A percentile compares a stretch with the other conserved stretches of the same genome.
Evolutionary conservation across 1,140 invertebrate species (phyloP).

Genomic region (Zeugodacus cucurbitae): DNA sequence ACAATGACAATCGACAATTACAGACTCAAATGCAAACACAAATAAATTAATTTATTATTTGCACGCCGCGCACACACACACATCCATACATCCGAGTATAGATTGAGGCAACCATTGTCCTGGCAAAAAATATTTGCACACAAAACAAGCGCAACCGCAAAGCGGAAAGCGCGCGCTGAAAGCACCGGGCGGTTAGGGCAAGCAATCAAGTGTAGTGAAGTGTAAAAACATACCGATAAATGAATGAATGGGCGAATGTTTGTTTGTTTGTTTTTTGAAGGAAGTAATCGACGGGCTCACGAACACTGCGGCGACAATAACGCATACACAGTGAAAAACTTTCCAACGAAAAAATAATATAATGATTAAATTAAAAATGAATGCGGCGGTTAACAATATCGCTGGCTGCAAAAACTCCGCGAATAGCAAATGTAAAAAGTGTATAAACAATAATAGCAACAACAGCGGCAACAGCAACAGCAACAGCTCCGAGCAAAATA

Average conservation of each 20-base stretch:
- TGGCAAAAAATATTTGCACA: not conserved
- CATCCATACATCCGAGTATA: not conserved
- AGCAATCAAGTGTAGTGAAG: not conserved
- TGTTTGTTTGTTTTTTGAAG: not conserved
- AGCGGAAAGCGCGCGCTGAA: not conserved
- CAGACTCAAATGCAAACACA: slow-evolving; percentile 30
- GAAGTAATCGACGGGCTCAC: not conserved
- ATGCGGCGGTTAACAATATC: slow-evolving; percentile 41
- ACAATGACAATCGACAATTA: not conserved
- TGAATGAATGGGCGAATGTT: not conserved
- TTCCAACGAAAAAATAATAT: slow-evolving; percentile 24
- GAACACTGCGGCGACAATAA: not conserved
- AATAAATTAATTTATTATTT: slow-evolving; percentile 38
- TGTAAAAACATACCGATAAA: not conserved
- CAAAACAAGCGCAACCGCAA: not conserved
- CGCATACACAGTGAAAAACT: not conserved
- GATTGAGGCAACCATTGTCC: no score
- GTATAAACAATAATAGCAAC: not conserved
- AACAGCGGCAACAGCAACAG: not conserved
- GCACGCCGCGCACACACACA: not conserved
- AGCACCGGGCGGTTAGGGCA: not conserved
- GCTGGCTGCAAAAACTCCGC: not conserved
- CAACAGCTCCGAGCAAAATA: not conserved
- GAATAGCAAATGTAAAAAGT: not conserved
- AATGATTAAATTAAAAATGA: slow-evolving; percentile 46